phyloP scores from a whole-genome alignment of 1,140 invertebrate genomes.

The Holotrichia oblita region DNA sequence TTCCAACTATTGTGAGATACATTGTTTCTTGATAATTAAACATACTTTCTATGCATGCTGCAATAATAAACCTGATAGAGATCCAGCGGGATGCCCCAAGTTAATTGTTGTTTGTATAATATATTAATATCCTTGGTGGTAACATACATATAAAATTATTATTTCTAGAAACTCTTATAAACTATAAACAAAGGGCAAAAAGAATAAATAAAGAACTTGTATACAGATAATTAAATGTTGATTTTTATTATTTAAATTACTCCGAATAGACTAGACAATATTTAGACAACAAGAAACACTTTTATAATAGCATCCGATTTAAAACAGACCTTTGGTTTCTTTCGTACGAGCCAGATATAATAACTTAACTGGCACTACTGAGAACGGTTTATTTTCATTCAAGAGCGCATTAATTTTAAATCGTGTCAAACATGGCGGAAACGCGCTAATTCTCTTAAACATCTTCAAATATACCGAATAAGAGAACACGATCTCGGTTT shows the following conservation, averaged over 20 bases:
- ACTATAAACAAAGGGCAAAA: not conserved
- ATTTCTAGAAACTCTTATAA: no score
- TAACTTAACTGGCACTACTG: not conserved
- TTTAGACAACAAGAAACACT: slow-evolving; percentile 13
- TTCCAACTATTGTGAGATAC: no score
- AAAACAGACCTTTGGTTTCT: not conserved
- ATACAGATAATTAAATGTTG: not conserved
- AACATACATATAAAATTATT: no score
- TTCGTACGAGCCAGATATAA: not conserved
- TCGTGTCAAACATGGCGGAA: slow-evolving; percentile 1
- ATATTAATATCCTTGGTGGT: no score
- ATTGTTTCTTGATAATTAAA: no score
- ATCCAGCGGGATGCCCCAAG: no score
- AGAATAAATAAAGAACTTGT: not conserved
- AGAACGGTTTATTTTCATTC: slow-evolving; percentile 8
- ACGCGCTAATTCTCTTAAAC: not conserved
- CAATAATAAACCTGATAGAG: no score
- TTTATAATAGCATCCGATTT: not conserved
- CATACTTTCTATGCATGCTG: no score
- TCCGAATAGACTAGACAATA: not conserved
- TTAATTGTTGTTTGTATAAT: no score
- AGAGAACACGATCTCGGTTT: not conserved
- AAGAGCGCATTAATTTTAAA: slow-evolving; percentile 7
- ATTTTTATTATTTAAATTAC: not conserved
- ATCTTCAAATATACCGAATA: not conserved